Conservation (phyloP, 2,888 invertebrate genomes). For the Neoascia interrupta region DNA sequence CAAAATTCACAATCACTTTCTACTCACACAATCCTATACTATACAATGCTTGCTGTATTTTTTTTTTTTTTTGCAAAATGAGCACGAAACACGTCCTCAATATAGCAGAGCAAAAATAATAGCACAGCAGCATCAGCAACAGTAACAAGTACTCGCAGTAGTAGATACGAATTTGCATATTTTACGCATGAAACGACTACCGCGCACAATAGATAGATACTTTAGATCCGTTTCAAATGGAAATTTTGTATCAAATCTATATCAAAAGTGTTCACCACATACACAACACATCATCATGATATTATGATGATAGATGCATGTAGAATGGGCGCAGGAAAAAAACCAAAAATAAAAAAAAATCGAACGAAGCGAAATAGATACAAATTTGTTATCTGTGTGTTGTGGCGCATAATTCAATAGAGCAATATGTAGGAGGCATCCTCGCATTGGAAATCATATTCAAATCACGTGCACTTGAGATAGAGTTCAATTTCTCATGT, state of each 20-base stretch:
- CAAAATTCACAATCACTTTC: constrained; percentile 64
- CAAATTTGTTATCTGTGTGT: constrained; percentile 39
- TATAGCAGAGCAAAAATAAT: constrained; percentile 16
- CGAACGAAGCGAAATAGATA: constrained; percentile 16
- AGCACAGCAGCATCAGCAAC: constrained; percentile 19
- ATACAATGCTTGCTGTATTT: background rate
- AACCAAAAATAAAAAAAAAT: background rate
- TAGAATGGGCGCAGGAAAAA: background rate
- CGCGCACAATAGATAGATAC: constrained; percentile 34
- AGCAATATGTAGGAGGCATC: background rate
- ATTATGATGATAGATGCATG: constrained; percentile 44
- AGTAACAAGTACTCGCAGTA: constrained; percentile 8
- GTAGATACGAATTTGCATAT: constrained; percentile 56
- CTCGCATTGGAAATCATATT: constrained; percentile 38
- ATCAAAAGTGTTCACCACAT: constrained; percentile 35
- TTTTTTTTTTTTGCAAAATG: constrained; percentile 18
- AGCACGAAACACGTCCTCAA: constrained; percentile 44
- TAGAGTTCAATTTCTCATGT: constrained; percentile 41
- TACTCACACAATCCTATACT: constrained; percentile 24
- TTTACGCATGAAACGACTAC: constrained; percentile 50
- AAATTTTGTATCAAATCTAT: constrained; percentile 37
- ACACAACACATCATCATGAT: constrained; percentile 44
- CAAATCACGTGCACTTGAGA: constrained; percentile 60
- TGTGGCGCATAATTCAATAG: constrained; percentile 44
- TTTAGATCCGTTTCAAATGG: constrained; percentile 24